phyloP scores from a whole-genome alignment of 2,113 vertebrate species.

The Menura novaehollandiae region DNA sequence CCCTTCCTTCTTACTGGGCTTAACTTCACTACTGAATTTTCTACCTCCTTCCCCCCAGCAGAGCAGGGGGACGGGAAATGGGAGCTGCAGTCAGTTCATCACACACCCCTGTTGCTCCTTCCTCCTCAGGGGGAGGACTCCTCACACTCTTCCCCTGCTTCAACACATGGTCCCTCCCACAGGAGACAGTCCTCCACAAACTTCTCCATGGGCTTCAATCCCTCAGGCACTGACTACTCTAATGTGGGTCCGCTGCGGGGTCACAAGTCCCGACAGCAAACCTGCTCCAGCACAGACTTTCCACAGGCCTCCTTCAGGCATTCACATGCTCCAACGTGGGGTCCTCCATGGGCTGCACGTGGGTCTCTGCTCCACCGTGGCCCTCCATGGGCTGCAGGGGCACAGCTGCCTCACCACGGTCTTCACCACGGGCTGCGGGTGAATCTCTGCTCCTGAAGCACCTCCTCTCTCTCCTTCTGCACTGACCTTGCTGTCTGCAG shows the following conservation, averaged over 20 bases:
- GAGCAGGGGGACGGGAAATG: not conserved
- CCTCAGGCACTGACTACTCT: not conserved
- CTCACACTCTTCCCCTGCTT: not conserved
- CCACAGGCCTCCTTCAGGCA: not conserved
- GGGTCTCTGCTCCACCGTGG: not conserved
- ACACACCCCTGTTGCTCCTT: not conserved
- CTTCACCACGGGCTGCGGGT: not conserved
- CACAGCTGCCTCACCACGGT: not conserved
- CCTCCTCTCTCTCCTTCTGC: not conserved
- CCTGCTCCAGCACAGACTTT: not conserved
- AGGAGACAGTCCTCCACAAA: not conserved
- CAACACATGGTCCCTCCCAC: too few relatives aligned
- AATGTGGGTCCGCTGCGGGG: accelerated
- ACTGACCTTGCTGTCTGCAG: not conserved
- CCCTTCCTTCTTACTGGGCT: not conserved
- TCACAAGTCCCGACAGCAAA: not conserved
- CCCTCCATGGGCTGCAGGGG: not conserved
- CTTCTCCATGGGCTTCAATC: not conserved
- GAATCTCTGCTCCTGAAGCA: not conserved
- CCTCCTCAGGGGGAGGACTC: not conserved
- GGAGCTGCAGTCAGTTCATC: not conserved
- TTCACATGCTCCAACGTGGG: accelerated
- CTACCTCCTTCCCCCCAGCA: not conserved
- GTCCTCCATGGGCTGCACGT: not conserved
- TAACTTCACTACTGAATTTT: not conserved